Conservation (phyloP, 2,797 vertebrate species). For the Tauraco hartlaubi region DNA sequence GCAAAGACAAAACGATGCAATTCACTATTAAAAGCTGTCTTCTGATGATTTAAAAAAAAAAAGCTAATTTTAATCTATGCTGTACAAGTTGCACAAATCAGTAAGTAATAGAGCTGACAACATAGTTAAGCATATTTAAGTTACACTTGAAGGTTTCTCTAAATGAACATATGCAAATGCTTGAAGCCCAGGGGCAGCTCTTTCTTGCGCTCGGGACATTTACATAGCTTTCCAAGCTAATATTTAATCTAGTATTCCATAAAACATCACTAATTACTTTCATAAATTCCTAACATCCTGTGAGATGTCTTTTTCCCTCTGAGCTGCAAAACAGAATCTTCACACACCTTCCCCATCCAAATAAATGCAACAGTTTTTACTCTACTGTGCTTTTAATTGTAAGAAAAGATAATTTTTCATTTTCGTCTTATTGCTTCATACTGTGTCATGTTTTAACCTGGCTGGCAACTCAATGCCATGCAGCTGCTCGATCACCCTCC, state of each 20-base stretch:
- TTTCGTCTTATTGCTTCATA: not conserved
- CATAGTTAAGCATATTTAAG: slow-evolving; percentile 16
- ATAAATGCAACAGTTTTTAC: not conserved
- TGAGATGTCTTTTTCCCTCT: slow-evolving; percentile 13
- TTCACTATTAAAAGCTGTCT: not conserved
- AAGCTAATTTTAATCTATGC: not conserved
- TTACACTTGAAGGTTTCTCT: slow-evolving; percentile 29
- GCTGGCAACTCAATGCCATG: too few species aligned
- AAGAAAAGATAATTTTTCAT: not conserved
- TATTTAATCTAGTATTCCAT: slow-evolving; percentile 59
- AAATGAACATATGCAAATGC: slow-evolving; percentile 51
- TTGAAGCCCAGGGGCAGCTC: slow-evolving; percentile 4
- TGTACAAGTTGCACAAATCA: not conserved
- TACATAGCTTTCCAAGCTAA: slow-evolving; percentile 40
- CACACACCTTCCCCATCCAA: not conserved
- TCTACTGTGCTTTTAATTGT: not conserved
- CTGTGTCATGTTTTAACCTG: too few species aligned
- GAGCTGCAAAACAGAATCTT: slow-evolving; percentile 5
- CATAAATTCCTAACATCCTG: slow-evolving; percentile 36
- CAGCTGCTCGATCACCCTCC: too few species aligned
- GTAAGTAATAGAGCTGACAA: slow-evolving; percentile 28
- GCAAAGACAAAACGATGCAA: not conserved
- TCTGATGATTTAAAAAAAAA: not conserved
- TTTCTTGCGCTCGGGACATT: slow-evolving; percentile 17
- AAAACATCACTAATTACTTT: slow-evolving; percentile 53